These are phyloP conservation scores for Camponotus vicinus DNA, from an alignment of 1,140 invertebrate species.

Conservation along the genomic window DNA sequence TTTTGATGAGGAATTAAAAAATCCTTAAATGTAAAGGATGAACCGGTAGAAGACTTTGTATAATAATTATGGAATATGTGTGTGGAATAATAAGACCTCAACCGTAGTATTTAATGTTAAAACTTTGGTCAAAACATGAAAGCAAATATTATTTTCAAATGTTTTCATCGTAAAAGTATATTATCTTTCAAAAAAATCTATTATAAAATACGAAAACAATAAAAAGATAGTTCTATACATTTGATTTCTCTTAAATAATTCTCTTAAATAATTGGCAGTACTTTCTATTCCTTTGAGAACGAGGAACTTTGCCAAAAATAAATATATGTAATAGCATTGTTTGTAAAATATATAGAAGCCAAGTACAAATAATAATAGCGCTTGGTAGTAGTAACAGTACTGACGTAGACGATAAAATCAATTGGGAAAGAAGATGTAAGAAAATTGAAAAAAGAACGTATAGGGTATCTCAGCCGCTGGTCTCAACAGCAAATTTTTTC, in stretches of 20 bases:
- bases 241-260: neutral
- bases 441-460: conserved; percentile 29
- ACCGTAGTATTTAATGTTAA: conserved; percentile 12
- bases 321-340: neutral
- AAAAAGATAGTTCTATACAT: neutral
- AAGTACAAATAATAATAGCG: conserved; percentile 28
- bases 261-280: neutral
- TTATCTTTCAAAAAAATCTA: neutral
- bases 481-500: neutral
- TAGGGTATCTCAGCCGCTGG: neutral
- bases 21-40: neutral
- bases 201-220: conserved; percentile 22
- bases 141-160: neutral
- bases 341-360: conserved; percentile 8
- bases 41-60: neutral
- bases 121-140: conserved; percentile 10
- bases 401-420: conserved; percentile 42
- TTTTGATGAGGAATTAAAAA: neutral
- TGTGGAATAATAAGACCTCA: neutral
- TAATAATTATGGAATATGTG: neutral
- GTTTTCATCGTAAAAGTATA: no score
- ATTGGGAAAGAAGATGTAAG: conserved; percentile 14
- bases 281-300: neutral
- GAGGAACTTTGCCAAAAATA: conserved; percentile 9
- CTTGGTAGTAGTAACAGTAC: neutral